Evolutionary conservation across 2,888 invertebrate species (phyloP).

Genomic region (Sphinx pinastri): DNA sequence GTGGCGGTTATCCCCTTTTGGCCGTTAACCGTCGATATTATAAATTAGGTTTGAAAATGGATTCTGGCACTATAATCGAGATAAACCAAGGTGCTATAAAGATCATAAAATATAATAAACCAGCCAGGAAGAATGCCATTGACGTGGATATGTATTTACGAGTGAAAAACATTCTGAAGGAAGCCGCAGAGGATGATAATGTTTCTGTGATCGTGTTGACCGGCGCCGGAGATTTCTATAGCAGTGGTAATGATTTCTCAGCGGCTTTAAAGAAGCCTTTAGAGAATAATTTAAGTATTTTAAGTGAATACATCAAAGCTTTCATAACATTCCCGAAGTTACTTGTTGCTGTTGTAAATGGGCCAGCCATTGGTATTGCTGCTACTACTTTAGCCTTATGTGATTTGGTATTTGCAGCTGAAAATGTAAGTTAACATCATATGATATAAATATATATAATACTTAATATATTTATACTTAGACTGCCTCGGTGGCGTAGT

Average conservation of each 20-base stretch:
- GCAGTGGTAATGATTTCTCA: constrained; percentile 92
- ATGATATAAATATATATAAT: neutral
- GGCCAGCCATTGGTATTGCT: constrained; percentile 96
- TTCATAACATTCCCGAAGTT: constrained; percentile 95
- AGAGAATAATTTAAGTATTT: constrained; percentile 46
- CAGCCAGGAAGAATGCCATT: constrained; percentile 91
- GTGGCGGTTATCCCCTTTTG: too few species aligned
- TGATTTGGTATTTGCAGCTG: constrained; percentile 95
- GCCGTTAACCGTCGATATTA: too few species aligned
- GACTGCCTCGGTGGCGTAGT: too few species aligned
- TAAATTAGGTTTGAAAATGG: constrained; percentile 41
- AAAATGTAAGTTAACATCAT: constrained; percentile 83
- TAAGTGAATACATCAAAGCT: constrained; percentile 87
- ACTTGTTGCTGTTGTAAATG: constrained; percentile 94
- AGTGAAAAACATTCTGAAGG: constrained; percentile 85
- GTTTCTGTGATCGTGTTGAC: constrained; percentile 90
- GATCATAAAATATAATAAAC: constrained; percentile 89
- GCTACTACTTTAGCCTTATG: constrained; percentile 93
- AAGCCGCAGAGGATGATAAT: constrained; percentile 87
- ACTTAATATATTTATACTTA: too few species aligned
- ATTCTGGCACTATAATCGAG: constrained; percentile 56
- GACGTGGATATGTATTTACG: constrained; percentile 87
- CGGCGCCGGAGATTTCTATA: constrained; percentile 91
- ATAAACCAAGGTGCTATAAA: constrained; percentile 56
- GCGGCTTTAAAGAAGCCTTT: constrained; percentile 40